Conservation (phyloP, 2,888 invertebrate genomes). For the Mongoloraphidia duomilia region DNA sequence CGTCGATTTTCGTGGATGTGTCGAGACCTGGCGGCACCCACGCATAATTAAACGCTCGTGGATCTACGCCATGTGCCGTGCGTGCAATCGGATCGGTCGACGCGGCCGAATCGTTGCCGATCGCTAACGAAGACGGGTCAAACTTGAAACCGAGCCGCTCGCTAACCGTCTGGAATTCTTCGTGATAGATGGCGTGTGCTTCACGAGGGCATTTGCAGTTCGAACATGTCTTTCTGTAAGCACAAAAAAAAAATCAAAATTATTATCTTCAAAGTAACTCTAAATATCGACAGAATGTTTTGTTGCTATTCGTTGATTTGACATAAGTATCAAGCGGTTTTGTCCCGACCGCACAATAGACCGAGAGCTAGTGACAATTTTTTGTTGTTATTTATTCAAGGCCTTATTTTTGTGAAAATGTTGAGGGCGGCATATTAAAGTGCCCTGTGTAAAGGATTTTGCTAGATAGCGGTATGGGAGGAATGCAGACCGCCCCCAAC, state of each 20-base stretch:
- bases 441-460: too few species aligned
- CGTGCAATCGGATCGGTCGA: constrained; percentile 64
- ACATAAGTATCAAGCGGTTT: too few species aligned
- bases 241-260: constrained; percentile 8
- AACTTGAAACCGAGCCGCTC: constrained; percentile 52
- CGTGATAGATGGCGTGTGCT: constrained; percentile 63
- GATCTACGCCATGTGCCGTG: constrained; percentile 42
- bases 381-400: too few species aligned
- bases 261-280: background rate
- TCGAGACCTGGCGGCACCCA: constrained; percentile 29
- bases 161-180: constrained; percentile 67
- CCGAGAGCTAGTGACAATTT: too few species aligned
- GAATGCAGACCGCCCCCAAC: too few species aligned
- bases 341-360: too few species aligned
- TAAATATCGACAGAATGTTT: background rate
- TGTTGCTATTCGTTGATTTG: background rate
- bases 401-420: too few species aligned
- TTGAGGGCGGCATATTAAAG: too few species aligned
- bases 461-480: too few species aligned
- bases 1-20: constrained; percentile 55
- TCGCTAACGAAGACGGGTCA: constrained; percentile 38
- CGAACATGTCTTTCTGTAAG: constrained; percentile 79
- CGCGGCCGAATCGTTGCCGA: constrained; percentile 41
- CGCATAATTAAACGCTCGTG: constrained; percentile 27
- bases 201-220: constrained; percentile 86